A percentile compares a stretch with the other conserved stretches of the same genome.
phyloP scores from a whole-genome alignment of 2,888 invertebrate species.

The Fissipunctia ypsillon region DNA sequence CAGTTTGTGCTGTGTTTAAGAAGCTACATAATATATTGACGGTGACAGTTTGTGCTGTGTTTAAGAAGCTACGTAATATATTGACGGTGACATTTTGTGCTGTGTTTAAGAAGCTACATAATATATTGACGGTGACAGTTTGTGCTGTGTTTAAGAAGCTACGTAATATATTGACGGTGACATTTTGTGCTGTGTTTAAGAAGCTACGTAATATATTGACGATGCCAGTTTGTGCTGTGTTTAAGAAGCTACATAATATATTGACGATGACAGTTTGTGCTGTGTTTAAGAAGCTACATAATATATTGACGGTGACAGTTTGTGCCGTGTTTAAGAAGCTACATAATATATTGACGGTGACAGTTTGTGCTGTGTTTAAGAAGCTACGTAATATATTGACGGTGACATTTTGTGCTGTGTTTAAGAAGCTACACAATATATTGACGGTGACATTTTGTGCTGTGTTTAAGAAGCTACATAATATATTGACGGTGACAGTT shows the following conservation, averaged over 20 bases:
- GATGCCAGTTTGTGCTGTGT: not conserved
- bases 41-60: not conserved
- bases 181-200: not conserved
- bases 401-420: not conserved
- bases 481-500: too few species aligned
- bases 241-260: not conserved
- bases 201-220: too few species aligned
- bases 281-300: not conserved
- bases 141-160: too few species aligned
- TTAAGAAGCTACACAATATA: not conserved
- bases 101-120: too few species aligned
- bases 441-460: not conserved
- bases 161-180: not conserved
- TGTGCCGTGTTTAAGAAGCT: not conserved
- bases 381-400: too few species aligned
- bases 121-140: not conserved
- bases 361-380: not conserved
- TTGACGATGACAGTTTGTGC: too few species aligned
- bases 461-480: not conserved
- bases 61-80: too few species aligned
- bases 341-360: too few species aligned
- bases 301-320: too few species aligned
- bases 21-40: too few species aligned
- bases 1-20: too few species aligned
- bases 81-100: not conserved